Percentiles rank a stretch among this genome's conserved stretches.
phyloP scores from a whole-genome alignment of 2,888 invertebrate species.

The Campopleginae sp. region DNA sequence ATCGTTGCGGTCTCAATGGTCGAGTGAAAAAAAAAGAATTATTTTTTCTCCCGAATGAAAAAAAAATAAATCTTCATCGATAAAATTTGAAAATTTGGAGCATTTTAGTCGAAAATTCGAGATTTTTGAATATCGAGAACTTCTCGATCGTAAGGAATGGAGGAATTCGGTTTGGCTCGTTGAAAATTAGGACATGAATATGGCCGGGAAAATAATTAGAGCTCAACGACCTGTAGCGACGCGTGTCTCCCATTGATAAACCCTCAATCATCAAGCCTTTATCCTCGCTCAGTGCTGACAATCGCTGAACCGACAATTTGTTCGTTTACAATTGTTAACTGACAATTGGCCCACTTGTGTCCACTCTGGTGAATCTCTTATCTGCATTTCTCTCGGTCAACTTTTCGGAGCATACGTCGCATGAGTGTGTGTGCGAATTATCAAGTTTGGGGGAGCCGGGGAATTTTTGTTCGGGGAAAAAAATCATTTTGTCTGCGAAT shows the following conservation, averaged over 20 bases:
- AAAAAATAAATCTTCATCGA: too few species aligned
- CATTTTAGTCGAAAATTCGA: too few species aligned
- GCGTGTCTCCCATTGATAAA: conserved; percentile 35
- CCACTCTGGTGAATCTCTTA: conserved; percentile 72
- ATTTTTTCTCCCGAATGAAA: not conserved
- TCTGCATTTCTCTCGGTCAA: conserved; percentile 57
- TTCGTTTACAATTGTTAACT: conserved; percentile 75
- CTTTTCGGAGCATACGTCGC: not conserved
- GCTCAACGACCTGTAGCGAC: conserved; percentile 73
- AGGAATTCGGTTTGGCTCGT: not conserved
- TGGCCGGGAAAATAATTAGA: conserved; percentile 16
- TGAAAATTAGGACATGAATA: not conserved
- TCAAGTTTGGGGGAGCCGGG: not conserved
- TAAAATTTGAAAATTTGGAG: too few species aligned
- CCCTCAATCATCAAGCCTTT: conserved; percentile 58
- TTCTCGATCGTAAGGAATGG: not conserved
- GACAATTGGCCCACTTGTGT: conserved; percentile 78
- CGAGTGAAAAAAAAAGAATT: not conserved
- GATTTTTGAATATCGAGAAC: too few species aligned
- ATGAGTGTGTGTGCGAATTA: not conserved
- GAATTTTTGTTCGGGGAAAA: too few species aligned
- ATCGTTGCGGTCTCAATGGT: too few species aligned
- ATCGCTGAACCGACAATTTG: conserved; percentile 74
- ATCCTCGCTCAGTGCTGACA: conserved; percentile 33
- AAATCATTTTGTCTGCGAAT: too few species aligned